Conservation (phyloP, 2,797 vertebrate genomes). For the Aplochiton taeniatus region DNA sequence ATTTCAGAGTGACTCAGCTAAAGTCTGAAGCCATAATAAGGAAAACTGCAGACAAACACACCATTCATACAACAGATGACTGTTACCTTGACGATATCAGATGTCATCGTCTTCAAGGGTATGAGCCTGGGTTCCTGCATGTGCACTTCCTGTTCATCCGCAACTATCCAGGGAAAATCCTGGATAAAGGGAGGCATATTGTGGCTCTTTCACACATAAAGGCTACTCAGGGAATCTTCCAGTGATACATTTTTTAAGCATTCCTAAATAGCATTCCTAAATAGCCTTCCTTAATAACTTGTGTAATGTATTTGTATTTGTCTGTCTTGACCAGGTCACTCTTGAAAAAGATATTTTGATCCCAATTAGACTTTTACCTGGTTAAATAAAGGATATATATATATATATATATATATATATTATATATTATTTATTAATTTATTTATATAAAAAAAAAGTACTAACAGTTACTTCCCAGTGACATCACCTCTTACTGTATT, state of each 20-base stretch:
- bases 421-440: no score
- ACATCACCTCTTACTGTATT: no score
- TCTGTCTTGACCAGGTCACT: no score
- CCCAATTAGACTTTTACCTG: no score
- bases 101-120: slow-evolving; percentile 96
- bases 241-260: neutral
- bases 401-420: no score
- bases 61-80: neutral
- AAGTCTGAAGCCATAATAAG: neutral
- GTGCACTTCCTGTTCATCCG: slow-evolving; percentile 94
- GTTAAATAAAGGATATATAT: no score
- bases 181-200: slow-evolving; percentile 45
- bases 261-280: no score
- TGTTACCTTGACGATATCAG: slow-evolving; percentile 91
- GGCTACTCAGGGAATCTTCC: neutral
- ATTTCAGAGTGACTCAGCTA: neutral
- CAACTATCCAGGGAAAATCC: slow-evolving; percentile 98
- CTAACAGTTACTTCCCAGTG: no score
- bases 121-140: slow-evolving; percentile 95
- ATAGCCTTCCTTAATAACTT: no score
- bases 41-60: neutral
- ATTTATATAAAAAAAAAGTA: no score
- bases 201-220: neutral
- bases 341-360: no score
- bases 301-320: no score